Percentiles rank a stretch among this genome's conserved stretches.
phyloP scores from a whole-genome alignment of 2,888 invertebrate species.

The Dynastes grantii region DNA sequence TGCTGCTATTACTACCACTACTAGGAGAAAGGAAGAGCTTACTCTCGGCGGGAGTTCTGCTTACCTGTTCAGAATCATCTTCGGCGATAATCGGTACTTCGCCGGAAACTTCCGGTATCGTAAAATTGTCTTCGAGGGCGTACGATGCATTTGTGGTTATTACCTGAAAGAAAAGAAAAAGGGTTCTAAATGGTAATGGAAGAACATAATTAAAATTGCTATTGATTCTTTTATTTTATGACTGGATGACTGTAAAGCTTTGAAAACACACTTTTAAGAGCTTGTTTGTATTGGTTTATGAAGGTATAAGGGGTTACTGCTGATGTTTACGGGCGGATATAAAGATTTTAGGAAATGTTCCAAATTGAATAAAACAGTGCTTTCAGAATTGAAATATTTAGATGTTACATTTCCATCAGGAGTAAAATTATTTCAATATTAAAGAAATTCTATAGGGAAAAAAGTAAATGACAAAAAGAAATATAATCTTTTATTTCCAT shows the following conservation, averaged over 20 bases:
- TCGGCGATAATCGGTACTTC: slow-evolving; percentile 58
- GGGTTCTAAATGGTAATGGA: neutral
- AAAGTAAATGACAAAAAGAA: too few relatives aligned
- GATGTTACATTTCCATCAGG: too few relatives aligned
- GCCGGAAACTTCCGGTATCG: slow-evolving; percentile 59
- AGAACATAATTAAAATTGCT: neutral
- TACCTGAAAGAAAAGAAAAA: slow-evolving; percentile 59
- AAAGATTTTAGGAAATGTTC: too few relatives aligned
- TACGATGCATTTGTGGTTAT: slow-evolving; percentile 60
- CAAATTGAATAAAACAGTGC: too few relatives aligned
- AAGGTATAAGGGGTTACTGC: too few relatives aligned
- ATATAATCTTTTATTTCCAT: too few relatives aligned
- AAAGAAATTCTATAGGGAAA: too few relatives aligned
- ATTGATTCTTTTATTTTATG: neutral
- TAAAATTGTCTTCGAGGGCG: slow-evolving; percentile 60
- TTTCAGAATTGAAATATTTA: too few relatives aligned
- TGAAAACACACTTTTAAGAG: too few relatives aligned
- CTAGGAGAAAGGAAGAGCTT: neutral
- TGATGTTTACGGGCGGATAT: too few relatives aligned
- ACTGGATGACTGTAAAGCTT: neutral
- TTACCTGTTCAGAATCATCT: slow-evolving; percentile 64
- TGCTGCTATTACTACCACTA: neutral
- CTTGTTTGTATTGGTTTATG: too few relatives aligned
- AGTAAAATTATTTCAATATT: too few relatives aligned
- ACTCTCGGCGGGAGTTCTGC: slow-evolving; percentile 21